Conservation (phyloP, 2,113 vertebrate species). For the Sylvilagus bachmani region DNA sequence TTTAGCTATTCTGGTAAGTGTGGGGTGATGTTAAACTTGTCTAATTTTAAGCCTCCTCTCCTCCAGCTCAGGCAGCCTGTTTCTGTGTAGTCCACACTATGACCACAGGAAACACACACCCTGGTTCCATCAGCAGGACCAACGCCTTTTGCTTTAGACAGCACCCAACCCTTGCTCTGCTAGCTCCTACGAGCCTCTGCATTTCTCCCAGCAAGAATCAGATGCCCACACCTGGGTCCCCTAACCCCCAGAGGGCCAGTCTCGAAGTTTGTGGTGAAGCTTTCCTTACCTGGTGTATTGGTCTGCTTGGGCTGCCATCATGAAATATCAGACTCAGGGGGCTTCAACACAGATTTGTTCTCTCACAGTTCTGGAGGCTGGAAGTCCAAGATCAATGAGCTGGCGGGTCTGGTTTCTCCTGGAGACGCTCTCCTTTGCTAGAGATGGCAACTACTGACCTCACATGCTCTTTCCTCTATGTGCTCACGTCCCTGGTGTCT, state of each 20-base stretch:
- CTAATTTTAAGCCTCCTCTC: not conserved
- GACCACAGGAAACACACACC: not conserved
- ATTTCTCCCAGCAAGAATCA: not conserved
- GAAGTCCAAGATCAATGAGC: not conserved
- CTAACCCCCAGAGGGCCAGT: not conserved
- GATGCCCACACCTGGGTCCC: not conserved
- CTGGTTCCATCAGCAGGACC: not conserved
- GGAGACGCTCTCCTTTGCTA: not conserved
- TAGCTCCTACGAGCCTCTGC: not conserved
- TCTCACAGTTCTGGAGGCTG: not conserved
- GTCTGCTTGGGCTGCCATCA: not conserved
- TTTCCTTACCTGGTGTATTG: not conserved
- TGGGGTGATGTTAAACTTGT: not conserved
- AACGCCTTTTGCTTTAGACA: not conserved
- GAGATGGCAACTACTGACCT: not conserved
- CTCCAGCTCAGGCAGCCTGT: not conserved
- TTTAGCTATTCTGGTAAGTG: not conserved
- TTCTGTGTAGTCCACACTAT: not conserved
- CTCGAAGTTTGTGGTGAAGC: not conserved
- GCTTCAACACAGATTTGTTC: not conserved
- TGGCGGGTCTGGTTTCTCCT: not conserved
- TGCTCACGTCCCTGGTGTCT: not conserved
- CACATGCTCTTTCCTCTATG: not conserved
- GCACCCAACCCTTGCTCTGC: not conserved
- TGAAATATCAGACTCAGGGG: not conserved